phyloP scores from a whole-genome alignment of 2,888 invertebrate genomes.

The Schizotus pectinicornis region DNA sequence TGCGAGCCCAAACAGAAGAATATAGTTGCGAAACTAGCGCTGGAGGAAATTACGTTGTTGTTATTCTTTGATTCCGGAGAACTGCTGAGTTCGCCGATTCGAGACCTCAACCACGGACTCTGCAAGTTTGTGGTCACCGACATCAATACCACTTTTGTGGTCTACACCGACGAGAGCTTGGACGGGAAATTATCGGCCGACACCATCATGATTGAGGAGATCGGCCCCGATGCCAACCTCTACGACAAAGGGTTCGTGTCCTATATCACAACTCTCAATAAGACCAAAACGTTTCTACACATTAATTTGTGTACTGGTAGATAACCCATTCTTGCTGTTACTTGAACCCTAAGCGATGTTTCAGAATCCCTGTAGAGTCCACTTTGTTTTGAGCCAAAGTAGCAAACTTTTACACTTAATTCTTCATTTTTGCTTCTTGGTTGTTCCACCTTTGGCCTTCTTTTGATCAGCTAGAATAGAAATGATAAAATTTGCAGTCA shows the following conservation, averaged over 20 bases:
- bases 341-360: no score
- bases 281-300: no score
- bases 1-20: conserved; percentile 71
- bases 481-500: no score
- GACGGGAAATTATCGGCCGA: conserved; percentile 75
- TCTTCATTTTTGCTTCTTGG: no score
- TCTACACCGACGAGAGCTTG: conserved; percentile 71
- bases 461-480: no score
- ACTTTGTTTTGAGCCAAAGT: no score
- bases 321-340: no score
- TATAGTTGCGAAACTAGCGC: conserved; percentile 64
- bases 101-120: conserved; percentile 73
- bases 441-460: background rate
- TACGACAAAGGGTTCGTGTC: conserved; percentile 64
- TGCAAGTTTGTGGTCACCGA: conserved; percentile 75
- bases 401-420: no score
- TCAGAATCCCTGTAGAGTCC: no score
- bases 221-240: conserved; percentile 69
- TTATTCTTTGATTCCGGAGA: conserved; percentile 78
- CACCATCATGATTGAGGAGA: conserved; percentile 73
- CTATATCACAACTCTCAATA: no score
- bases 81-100: conserved; percentile 74
- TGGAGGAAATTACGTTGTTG: conserved; percentile 75
- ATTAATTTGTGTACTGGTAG: no score
- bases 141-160: conserved; percentile 66